Evolutionary conservation across 2,888 invertebrate species (phyloP).

Genomic region (Eucera pruinosa): DNA sequence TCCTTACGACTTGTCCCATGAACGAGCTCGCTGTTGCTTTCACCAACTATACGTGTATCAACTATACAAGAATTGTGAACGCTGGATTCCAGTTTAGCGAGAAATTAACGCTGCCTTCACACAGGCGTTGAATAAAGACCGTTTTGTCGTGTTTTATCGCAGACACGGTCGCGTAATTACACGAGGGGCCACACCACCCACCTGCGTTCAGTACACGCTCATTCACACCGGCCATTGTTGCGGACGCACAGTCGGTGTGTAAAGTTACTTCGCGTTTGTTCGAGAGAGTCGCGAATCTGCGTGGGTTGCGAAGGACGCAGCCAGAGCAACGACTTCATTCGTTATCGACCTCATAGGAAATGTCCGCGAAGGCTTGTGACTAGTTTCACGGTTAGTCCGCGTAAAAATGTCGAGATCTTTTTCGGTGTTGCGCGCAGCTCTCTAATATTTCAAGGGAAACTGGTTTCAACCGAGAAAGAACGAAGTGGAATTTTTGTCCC

Average conservation of each 20-base stretch:
- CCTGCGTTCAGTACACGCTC: constrained; percentile 22
- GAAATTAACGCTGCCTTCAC: constrained; percentile 19
- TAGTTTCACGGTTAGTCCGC: constrained; percentile 25
- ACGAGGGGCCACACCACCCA: constrained; percentile 30
- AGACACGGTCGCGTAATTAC: constrained; percentile 30
- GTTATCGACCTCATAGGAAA: constrained; percentile 56
- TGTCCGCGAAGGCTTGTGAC: constrained; percentile 19
- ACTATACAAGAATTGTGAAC: background rate
- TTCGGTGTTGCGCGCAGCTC: constrained; percentile 21
- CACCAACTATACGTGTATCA: too few relatives aligned
- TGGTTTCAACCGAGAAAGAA: constrained; percentile 9
- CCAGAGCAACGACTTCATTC: constrained; percentile 60
- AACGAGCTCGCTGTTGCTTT: too few relatives aligned
- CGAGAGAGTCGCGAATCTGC: constrained; percentile 32
- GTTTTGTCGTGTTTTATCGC: constrained; percentile 37
- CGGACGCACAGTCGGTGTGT: constrained; percentile 7
- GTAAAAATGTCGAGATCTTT: constrained; percentile 33
- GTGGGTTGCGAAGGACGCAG: constrained; percentile 64
- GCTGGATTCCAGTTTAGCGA: constrained; percentile 18
- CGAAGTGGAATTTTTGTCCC: constrained; percentile 5
- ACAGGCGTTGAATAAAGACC: constrained; percentile 21
- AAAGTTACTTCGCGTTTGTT: constrained; percentile 30
- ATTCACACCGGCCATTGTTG: constrained; percentile 38
- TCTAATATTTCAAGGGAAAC: constrained; percentile 46
- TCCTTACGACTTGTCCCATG: too few relatives aligned